Base-by-base conservation (phyloP, 2,888 invertebrate species). In the Boloria euphrosyne region DNA sequence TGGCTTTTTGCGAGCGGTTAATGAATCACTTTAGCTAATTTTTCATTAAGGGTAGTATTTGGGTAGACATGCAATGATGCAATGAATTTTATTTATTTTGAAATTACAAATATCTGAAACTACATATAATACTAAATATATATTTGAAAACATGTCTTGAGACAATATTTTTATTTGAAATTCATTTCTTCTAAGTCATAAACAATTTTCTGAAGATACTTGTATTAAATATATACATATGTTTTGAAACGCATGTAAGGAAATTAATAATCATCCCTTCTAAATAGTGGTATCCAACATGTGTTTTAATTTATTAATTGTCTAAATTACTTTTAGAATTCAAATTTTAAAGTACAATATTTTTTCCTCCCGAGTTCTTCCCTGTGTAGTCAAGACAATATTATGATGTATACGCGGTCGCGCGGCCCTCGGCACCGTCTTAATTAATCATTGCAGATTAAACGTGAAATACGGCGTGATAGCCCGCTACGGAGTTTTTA, bases 21-120 rank as follows among this genome's bases (percentile, higher is more conserved):
- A 91, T 90, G 87, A 91, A 91, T 91, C 90, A 89, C 89, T 83
- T 88, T 85, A 83, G 86, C 86, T 88, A 89, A 89, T 90, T 90
- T 89, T 84, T 80, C 80, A 76, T 75, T 67, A 54, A 71, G 83
- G 80, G 73, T 69, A 76, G 85, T 22, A 86, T 74, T 85, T 62
- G 60, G 76, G 17, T 49, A 17, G 43, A 50, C 38, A 51, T 55
- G 44, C 67, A 54, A 27, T 55, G 13, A 51, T 55, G 44, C 67
- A 54, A 27, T 55, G 13, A 49, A 50, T 53, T 22, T 13, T 46
- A n/a, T 58, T n/a, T 58, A 31, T 47, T 58, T 31, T 6, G 2
- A 27, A 22, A 22, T 22, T 2, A 22, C 22, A 22, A 2, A n/a
- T n/a, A n/a, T n/a, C n/a, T n/a, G n/a, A n/a, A n/a, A n/a, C n/a